These are phyloP conservation scores for Podabrus alpinus DNA, from an alignment of 2,888 invertebrate species.

Conservation along the genomic window DNA sequence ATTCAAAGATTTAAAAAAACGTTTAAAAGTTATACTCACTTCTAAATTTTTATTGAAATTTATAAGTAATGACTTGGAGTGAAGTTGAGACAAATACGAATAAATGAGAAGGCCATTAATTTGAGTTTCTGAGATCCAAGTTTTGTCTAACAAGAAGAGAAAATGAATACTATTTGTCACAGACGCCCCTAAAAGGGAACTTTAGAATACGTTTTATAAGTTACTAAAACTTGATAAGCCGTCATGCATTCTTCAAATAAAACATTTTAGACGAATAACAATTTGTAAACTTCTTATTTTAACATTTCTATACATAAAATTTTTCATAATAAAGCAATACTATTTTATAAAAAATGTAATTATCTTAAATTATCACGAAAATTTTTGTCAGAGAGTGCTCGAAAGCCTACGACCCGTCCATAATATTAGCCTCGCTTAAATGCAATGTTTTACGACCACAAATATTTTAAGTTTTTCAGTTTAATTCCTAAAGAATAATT, in stretches of 20 bases:
- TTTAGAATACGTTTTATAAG: slow-evolving; percentile 24
- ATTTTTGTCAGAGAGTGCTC: background rate
- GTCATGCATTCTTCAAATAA: slow-evolving; percentile 6
- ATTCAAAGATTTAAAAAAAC: background rate
- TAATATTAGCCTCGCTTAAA: background rate
- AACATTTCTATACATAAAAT: background rate
- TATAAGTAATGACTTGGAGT: slow-evolving; percentile 35
- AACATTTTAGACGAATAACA: background rate
- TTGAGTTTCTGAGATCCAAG: slow-evolving; percentile 34
- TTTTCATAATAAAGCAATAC: background rate
- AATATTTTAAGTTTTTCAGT: background rate
- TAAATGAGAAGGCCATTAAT: slow-evolving; percentile 39
- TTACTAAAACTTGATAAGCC: slow-evolving; percentile 24
- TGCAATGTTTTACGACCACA: background rate
- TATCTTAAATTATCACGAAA: background rate
- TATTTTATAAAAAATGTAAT: background rate
- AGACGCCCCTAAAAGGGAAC: slow-evolving; percentile 21
- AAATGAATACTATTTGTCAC: slow-evolving; percentile 41
- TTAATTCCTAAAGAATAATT: background rate
- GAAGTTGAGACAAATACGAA: slow-evolving; percentile 36
- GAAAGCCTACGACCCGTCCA: background rate
- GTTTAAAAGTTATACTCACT: slow-evolving; percentile 4
- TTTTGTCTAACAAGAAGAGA: slow-evolving; percentile 33
- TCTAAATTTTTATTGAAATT: slow-evolving; percentile 32
- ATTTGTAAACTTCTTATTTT: background rate